Conservation (phyloP, 2,113 vertebrate genomes). For the Elgaria multicarinata region DNA sequence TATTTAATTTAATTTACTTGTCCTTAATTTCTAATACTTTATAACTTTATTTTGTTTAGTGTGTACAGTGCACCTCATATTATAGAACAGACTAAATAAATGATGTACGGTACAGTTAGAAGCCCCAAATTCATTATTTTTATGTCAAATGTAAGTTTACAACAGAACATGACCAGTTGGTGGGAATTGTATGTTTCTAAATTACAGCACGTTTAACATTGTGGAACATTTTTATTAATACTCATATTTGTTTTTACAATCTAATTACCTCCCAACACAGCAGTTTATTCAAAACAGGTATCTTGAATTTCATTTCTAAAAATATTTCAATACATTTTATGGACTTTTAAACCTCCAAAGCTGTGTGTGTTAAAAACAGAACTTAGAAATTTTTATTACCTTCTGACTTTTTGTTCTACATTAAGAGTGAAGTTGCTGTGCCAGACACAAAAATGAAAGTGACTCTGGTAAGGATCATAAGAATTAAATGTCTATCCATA, state of each 20-base stretch:
- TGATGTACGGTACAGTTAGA: conserved; percentile 44
- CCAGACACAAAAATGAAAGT: neutral
- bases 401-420: conserved; percentile 43
- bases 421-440: neutral
- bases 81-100: conserved; percentile 48
- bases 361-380: conserved; percentile 40
- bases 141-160: conserved; percentile 60
- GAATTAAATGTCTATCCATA: neutral
- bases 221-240: conserved; percentile 64
- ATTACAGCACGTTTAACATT: conserved; percentile 60
- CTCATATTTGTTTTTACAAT: conserved; percentile 64
- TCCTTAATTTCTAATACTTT: neutral
- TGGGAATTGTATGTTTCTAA: conserved; percentile 58
- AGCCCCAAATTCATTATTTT: conserved; percentile 46
- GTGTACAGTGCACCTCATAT: conserved; percentile 8
- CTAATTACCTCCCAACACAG: conserved; percentile 53
- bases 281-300: conserved; percentile 62
- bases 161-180: conserved; percentile 34
- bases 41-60: neutral
- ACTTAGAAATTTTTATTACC: conserved; percentile 29
- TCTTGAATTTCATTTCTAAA: conserved; percentile 61
- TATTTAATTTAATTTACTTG: neutral
- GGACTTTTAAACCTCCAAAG: conserved; percentile 45
- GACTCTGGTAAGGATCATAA: conserved; percentile 22
- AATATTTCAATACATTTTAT: conserved; percentile 58